Conservation (phyloP, 1,140 invertebrate genomes). For the Euura lappo region DNA sequence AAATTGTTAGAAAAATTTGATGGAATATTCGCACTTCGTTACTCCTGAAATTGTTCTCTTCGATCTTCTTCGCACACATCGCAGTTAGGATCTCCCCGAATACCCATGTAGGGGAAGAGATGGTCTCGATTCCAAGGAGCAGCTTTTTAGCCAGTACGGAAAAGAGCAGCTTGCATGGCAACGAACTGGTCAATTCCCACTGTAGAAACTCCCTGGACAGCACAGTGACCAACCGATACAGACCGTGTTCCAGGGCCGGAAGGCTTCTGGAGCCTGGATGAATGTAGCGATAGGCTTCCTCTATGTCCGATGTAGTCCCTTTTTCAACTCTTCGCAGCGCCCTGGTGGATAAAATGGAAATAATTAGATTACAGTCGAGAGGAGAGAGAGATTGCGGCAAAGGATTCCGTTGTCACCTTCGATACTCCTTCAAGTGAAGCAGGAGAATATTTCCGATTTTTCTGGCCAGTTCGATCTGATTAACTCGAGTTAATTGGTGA, state of each 20-base stretch:
- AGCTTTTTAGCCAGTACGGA: slow-evolving; percentile 68
- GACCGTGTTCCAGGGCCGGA: slow-evolving; percentile 62
- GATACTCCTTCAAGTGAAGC: slow-evolving; percentile 54
- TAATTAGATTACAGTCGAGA: too few relatives aligned
- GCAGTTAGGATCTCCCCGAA: slow-evolving; percentile 32
- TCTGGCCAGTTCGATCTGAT: slow-evolving; percentile 45
- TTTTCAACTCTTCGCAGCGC: slow-evolving; percentile 48
- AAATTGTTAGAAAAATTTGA: slow-evolving; percentile 8
- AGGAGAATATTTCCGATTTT: slow-evolving; percentile 48
- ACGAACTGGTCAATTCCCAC: slow-evolving; percentile 70
- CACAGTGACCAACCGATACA: slow-evolving; percentile 63
- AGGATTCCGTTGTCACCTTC: slow-evolving; percentile 35
- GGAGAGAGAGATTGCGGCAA: too few relatives aligned
- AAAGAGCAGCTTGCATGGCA: slow-evolving; percentile 67
- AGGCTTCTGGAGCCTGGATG: slow-evolving; percentile 57
- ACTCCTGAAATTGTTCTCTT: background rate
- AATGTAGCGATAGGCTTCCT: slow-evolving; percentile 53
- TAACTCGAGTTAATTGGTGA: slow-evolving; percentile 34
- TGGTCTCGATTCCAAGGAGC: slow-evolving; percentile 43
- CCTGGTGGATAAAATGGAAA: slow-evolving; percentile 28
- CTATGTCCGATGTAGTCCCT: slow-evolving; percentile 41
- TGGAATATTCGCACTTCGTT: background rate
- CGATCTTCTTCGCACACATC: slow-evolving; percentile 21
- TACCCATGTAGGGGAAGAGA: slow-evolving; percentile 46
- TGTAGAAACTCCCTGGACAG: slow-evolving; percentile 68